A percentile compares a stretch with the other conserved stretches of the same genome.
Evolutionary conservation across 2,113 vertebrate genomes (phyloP).

Genomic region (Saguinus midas): DNA sequence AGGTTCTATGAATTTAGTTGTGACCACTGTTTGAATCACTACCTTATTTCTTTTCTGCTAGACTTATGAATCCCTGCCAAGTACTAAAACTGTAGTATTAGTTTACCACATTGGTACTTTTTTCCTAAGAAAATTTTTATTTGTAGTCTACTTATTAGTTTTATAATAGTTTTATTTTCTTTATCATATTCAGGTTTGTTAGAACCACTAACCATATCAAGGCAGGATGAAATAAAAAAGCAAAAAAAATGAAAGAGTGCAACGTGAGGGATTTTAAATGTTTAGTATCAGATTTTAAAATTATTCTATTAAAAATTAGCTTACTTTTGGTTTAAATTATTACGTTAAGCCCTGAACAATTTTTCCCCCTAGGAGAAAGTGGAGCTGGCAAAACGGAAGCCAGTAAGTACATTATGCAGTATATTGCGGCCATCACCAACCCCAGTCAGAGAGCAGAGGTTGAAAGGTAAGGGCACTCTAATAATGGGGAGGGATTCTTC

Average conservation of each 20-base stretch:
- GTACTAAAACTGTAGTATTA: neutral
- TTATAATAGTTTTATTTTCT: neutral
- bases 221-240: neutral
- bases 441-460: conserved; percentile 96
- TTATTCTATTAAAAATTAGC: neutral
- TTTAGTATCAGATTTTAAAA: neutral
- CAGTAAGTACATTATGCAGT: conserved; percentile 99
- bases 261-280: neutral
- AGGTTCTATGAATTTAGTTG: neutral
- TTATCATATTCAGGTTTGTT: neutral
- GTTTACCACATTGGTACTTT: neutral
- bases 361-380: conserved; percentile 90
- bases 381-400: conserved; percentile 99
- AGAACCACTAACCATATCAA: neutral
- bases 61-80: neutral
- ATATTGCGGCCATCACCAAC: conserved; percentile 99
- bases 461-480: conserved; percentile 89
- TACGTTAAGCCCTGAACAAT: neutral
- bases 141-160: neutral
- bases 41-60: neutral
- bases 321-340: neutral
- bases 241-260: neutral
- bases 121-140: neutral
- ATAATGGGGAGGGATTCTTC: neutral
- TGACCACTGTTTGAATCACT: neutral